Evolutionary conservation across 2,797 vertebrate species (phyloP).

Genomic region (Paratrypauchen microcephalus): DNA sequence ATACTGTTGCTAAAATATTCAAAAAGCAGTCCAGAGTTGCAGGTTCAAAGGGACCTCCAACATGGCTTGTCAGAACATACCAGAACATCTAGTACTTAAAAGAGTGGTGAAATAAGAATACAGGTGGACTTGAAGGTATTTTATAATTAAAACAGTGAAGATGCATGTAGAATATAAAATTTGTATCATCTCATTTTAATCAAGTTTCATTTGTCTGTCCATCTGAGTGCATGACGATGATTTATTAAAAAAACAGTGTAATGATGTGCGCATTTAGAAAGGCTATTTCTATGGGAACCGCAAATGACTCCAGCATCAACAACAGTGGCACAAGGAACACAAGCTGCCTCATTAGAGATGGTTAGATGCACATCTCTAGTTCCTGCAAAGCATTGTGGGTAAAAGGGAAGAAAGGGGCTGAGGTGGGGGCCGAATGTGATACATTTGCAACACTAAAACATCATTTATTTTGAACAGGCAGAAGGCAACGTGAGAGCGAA

Average conservation of each 20-base stretch:
- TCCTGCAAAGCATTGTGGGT: conserved; percentile 57
- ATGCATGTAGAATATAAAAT: conserved; percentile 40
- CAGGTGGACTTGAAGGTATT: conserved; percentile 4
- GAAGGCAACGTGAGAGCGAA: conserved; percentile 49
- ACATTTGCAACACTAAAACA: conserved; percentile 53
- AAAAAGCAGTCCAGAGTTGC: conserved; percentile 30
- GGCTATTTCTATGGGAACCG: conserved; percentile 59
- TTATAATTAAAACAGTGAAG: conserved; percentile 11
- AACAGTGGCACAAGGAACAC: conserved; percentile 40
- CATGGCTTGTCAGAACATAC: conserved; percentile 41
- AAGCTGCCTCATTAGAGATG: conserved; percentile 66
- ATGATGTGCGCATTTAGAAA: conserved; percentile 56
- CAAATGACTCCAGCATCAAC: conserved; percentile 59
- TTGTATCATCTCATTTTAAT: conserved; percentile 51
- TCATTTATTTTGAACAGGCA: conserved; percentile 61
- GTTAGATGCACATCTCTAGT: conserved; percentile 65
- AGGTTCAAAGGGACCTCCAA: conserved; percentile 56
- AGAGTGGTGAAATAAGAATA: conserved; percentile 14
- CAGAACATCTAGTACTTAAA: conserved; percentile 21
- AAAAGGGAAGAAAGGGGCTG: neutral
- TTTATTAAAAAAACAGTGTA: conserved; percentile 53
- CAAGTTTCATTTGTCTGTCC: conserved; percentile 40
- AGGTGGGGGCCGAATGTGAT: conserved; percentile 26
- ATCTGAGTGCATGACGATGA: conserved; percentile 41
- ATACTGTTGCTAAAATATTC: conserved; percentile 49